Evolutionary conservation across 2,888 invertebrate species (phyloP).

Genomic region (Xestia xanthographa): DNA sequence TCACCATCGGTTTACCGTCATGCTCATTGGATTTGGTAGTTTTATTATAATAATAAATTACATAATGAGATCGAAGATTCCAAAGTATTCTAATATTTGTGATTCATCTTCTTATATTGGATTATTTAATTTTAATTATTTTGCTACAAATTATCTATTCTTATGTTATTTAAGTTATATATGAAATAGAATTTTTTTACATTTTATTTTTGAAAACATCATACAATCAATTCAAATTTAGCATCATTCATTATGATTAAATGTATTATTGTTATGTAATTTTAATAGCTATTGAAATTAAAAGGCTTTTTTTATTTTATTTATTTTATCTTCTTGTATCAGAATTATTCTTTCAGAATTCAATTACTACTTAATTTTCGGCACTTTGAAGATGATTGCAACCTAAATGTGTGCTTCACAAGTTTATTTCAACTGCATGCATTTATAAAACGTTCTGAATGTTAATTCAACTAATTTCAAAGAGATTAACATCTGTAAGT

Average conservation of each 20-base stretch:
- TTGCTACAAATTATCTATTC: too few species aligned
- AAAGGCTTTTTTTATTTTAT: too few species aligned
- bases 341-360: neutral
- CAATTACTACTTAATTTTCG: neutral
- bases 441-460: constrained; percentile 60
- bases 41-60: constrained; percentile 71
- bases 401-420: neutral
- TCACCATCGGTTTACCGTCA: constrained; percentile 73
- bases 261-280: too few species aligned
- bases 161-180: too few species aligned
- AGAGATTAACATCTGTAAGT: constrained; percentile 64
- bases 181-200: too few species aligned
- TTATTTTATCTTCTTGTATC: too few species aligned
- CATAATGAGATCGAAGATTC: constrained; percentile 68
- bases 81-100: neutral
- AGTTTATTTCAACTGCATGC: constrained; percentile 27
- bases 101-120: neutral
- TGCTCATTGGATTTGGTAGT: constrained; percentile 68
- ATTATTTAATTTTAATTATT: too few species aligned
- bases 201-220: too few species aligned
- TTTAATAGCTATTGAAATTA: too few species aligned
- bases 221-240: too few species aligned
- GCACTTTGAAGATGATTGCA: constrained; percentile 8
- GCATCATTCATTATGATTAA: too few species aligned
- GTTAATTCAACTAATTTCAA: constrained; percentile 68